Conservation (phyloP, 2,797 vertebrate genomes). For the Tauraco hartlaubi region DNA sequence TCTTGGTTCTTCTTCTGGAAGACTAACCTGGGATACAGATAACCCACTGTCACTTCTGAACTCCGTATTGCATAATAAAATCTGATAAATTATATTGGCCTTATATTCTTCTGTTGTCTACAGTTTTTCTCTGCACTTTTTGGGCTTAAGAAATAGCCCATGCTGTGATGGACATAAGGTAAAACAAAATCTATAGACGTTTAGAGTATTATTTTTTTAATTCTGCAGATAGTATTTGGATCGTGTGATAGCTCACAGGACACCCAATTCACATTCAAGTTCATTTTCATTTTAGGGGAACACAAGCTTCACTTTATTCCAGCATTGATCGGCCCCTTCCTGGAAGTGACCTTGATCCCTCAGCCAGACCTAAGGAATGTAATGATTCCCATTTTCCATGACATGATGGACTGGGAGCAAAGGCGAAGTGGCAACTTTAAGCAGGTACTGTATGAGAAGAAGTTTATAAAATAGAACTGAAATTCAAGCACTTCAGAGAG, state of each 20-base stretch:
- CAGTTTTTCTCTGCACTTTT: not conserved
- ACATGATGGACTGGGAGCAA: constrained; percentile 99
- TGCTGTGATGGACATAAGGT: not conserved
- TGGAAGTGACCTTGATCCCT: constrained; percentile 97
- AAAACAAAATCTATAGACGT: not conserved
- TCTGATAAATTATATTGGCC: not conserved
- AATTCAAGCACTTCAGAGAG: not conserved
- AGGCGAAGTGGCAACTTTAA: constrained; percentile 97
- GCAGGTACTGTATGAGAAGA: constrained; percentile 83
- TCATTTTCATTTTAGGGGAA: constrained; percentile 85
- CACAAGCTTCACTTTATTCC: constrained; percentile 98
- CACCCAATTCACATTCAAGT: not conserved
- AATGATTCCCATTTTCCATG: constrained; percentile 99
- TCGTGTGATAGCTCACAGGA: not conserved
- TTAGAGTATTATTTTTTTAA: not conserved
- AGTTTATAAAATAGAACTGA: not conserved
- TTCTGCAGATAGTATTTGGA: not conserved
- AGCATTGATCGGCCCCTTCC: constrained; percentile 95
- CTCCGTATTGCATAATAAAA: not conserved
- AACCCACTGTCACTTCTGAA: not conserved
- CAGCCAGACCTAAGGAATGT: constrained; percentile 97
- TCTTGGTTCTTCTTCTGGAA: not conserved
- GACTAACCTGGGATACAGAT: not conserved
- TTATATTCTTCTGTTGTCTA: not conserved
- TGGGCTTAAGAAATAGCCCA: not conserved